Conservation (phyloP, 2,797 vertebrate species). For the Mastacembelus armatus region DNA sequence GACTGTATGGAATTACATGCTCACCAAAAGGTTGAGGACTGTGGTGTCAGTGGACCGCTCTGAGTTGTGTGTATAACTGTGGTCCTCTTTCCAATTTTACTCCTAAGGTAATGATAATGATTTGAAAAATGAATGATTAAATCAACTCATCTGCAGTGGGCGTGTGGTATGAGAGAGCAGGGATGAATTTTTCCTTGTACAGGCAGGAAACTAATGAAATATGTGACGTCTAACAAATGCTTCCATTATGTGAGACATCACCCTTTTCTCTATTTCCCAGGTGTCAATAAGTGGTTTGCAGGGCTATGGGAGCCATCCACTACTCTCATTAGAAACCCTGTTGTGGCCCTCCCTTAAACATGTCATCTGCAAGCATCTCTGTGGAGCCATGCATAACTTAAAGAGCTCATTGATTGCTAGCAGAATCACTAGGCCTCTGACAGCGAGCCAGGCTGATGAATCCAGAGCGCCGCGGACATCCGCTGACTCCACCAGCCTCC, state of each 20-base stretch:
- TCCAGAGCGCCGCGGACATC: constrained; percentile 57
- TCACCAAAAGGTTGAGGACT: not conserved
- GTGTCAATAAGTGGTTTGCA: constrained; percentile 65
- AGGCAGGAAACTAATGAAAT: constrained; percentile 69
- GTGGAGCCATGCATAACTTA: constrained; percentile 65
- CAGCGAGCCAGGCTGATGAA: constrained; percentile 63
- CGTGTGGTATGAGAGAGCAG: constrained; percentile 18
- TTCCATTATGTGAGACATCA: constrained; percentile 61
- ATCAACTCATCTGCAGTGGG: constrained; percentile 30
- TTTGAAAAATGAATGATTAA: constrained; percentile 35
- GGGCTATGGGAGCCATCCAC: constrained; percentile 53
- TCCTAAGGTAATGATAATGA: constrained; percentile 17
- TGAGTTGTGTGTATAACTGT: constrained; percentile 14
- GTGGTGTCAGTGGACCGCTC: not conserved
- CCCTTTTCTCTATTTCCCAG: constrained; percentile 54
- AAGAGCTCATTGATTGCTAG: constrained; percentile 70
- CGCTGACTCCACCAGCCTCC: constrained; percentile 40
- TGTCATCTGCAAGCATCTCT: constrained; percentile 58
- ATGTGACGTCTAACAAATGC: constrained; percentile 68
- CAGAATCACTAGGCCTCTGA: constrained; percentile 62
- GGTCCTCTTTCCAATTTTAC: constrained; percentile 7
- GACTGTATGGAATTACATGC: not conserved
- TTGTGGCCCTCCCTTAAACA: constrained; percentile 67
- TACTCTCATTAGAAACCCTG: constrained; percentile 64
- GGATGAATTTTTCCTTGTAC: constrained; percentile 52